Base-by-base conservation (phyloP, 2,113 vertebrate species). In the Tringa solitaria region DNA sequence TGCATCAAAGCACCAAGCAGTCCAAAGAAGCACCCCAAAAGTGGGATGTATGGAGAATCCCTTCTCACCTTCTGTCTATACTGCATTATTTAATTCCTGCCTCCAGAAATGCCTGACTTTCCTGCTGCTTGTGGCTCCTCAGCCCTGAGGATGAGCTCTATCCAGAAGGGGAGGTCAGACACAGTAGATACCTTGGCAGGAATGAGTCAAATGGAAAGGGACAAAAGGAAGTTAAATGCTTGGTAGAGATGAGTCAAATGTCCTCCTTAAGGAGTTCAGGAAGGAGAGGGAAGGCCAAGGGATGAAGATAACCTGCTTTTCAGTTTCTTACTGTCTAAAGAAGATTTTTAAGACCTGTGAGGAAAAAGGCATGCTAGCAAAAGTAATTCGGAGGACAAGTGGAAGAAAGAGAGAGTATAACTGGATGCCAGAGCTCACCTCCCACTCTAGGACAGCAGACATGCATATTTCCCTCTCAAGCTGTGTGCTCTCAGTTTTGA, bases 161-260 rank as follows among this genome's bases (percentile, higher is more conserved):
- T 61, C 21, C 60, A 43, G n/a, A 81, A 79, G 24, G n/a, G 32
- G 54, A 84, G 86, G 48, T 74, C 35, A 75, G 64, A 37, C 21
- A 53, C 28, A 32, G 30, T 46, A 51, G 22, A 35, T 51, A 32
- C 16, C 39, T 67, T 84, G 57, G 48, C 30, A 94, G 28, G 33
- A 74, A 67, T 89, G 64, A 96, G 51, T 94, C 90, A 81, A 88
- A 84, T 80, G 92, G 81, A 91, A 93, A 89, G 35, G 23, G 39
- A 74, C 39, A 69, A 92, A 92, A 87, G 56, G 69, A 89, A 79
- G 37, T 89, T 43, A 89, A 95, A 63, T 76, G 48, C 15, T 87
- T 5, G 2, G 60, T 57, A 69, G 24, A 73, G 35, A 93, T 90
- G 73, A 89, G 73, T 84, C 89, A 94, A 76, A 22, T 32, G 17